These are phyloP conservation scores for Champsocephalus esox DNA, from an alignment of 2,797 vertebrate species.

Conservation along the genomic window DNA sequence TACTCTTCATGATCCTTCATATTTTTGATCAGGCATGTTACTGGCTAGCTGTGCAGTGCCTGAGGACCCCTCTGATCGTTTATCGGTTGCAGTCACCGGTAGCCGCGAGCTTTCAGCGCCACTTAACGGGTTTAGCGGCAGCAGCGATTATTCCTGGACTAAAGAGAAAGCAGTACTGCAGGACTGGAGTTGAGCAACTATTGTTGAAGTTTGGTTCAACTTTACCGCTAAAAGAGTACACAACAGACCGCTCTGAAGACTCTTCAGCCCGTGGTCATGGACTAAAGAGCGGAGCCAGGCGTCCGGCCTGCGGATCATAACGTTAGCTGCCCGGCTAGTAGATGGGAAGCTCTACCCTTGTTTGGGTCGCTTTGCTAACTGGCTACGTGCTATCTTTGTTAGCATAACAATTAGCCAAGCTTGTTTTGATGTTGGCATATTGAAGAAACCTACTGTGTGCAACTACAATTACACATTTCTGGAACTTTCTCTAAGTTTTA, in stretches of 20 bases:
- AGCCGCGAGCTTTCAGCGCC: conserved; percentile 35
- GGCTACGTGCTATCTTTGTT: conserved; percentile 67
- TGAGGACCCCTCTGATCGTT: conserved; percentile 73
- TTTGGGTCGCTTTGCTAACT: conserved; percentile 71
- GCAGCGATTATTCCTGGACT: conserved; percentile 61
- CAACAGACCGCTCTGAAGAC: conserved; percentile 29
- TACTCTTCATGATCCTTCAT: not conserved
- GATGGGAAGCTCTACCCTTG: conserved; percentile 44
- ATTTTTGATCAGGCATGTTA: conserved; percentile 73
- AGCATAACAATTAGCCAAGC: conserved; percentile 68
- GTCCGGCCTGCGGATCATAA: conserved; percentile 68
- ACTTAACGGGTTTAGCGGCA: conserved; percentile 5
- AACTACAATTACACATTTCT: not conserved
- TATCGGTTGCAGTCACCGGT: conserved; percentile 65
- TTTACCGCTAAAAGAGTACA: conserved; percentile 33
- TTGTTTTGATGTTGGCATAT: conserved; percentile 56
- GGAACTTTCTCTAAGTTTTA: conserved; percentile 65
- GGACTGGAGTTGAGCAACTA: conserved; percentile 27
- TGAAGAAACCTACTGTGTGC: not conserved
- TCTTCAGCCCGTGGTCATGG: conserved; percentile 68
- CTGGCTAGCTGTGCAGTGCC: conserved; percentile 81
- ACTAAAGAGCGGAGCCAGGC: conserved; percentile 65
- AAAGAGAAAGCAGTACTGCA: conserved; percentile 24
- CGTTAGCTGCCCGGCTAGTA: conserved; percentile 66
- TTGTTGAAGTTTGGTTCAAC: conserved; percentile 54